Evolutionary conservation across 2,888 invertebrate species (phyloP).

Genomic region (Tethea ocularis): DNA sequence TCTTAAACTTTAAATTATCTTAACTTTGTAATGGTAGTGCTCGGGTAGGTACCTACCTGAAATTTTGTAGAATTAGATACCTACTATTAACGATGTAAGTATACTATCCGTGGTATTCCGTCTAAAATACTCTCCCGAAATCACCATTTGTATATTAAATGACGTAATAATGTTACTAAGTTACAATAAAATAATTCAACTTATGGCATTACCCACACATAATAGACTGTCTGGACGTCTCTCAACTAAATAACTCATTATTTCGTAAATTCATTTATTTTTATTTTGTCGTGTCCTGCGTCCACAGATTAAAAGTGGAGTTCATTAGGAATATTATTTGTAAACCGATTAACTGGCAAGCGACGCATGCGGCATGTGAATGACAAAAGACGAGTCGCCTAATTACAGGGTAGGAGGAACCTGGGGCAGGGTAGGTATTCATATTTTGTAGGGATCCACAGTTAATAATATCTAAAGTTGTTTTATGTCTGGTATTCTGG

Average conservation of each 20-base stretch:
- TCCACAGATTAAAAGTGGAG: constrained; percentile 21
- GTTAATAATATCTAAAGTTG: background rate
- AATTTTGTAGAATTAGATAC: too few relatives aligned
- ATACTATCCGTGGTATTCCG: too few relatives aligned
- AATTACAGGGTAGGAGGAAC: background rate
- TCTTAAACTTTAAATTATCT: too few relatives aligned
- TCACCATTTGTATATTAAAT: too few relatives aligned
- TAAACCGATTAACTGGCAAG: constrained; percentile 46
- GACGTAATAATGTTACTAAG: background rate
- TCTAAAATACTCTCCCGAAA: too few relatives aligned
- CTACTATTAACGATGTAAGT: too few relatives aligned
- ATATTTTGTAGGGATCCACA: background rate
- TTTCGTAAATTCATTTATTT: constrained; percentile 32
- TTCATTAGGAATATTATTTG: constrained; percentile 45
- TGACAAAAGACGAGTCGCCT: constrained; percentile 24
- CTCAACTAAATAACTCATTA: constrained; percentile 17
- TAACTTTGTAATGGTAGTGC: too few relatives aligned
- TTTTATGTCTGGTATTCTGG: background rate
- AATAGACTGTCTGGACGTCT: too few relatives aligned
- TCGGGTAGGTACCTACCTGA: too few relatives aligned
- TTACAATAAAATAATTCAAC: too few relatives aligned
- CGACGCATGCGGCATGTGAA: constrained; percentile 26
- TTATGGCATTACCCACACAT: background rate
- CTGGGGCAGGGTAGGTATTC: background rate
- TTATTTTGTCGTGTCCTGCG: constrained; percentile 30